A percentile compares a stretch with the other conserved stretches of the same genome.
phyloP scores from a whole-genome alignment of 2,797 vertebrate species.

The Poeciliopsis infans region DNA sequence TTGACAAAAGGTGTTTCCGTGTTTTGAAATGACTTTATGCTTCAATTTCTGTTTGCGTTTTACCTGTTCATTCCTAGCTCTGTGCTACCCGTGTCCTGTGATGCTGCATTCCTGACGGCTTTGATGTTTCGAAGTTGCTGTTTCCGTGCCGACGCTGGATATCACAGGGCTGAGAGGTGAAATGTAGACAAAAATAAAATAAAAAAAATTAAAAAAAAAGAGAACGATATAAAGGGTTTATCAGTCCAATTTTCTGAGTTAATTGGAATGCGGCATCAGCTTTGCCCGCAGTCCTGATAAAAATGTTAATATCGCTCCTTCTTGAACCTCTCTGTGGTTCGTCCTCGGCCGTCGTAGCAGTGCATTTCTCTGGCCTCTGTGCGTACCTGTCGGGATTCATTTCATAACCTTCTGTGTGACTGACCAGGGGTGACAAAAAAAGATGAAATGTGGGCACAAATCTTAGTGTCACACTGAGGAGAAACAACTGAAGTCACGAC shows the following conservation, averaged over 20 bases:
- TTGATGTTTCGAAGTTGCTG: conserved; percentile 54
- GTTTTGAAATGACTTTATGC: conserved; percentile 32
- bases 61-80: conserved; percentile 39
- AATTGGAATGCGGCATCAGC: conserved; percentile 15
- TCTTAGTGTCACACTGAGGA: conserved; percentile 3
- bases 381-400: conserved; percentile 19
- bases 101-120: conserved; percentile 60
- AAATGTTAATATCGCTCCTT: conserved; percentile 21
- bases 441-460: background rate
- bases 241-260: conserved; percentile 32
- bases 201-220: background rate
- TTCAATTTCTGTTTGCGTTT: conserved; percentile 46
- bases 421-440: conserved; percentile 7
- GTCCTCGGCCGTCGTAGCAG: background rate
- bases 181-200: conserved; percentile 14
- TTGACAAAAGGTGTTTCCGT: conserved; percentile 43
- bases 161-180: conserved; percentile 48
- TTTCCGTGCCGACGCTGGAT: conserved; percentile 49
- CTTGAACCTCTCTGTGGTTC: conserved; percentile 33
- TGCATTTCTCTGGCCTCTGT: conserved; percentile 3
- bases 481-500: conserved; percentile 6
- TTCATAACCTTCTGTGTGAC: conserved; percentile 30
- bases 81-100: conserved; percentile 67
- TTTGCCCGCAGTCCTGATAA: conserved; percentile 22
- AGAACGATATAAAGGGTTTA: conserved; percentile 17